These are phyloP conservation scores for Macrophya alboannulata DNA, from an alignment of 2,888 invertebrate genomes.

Conservation along the genomic window DNA sequence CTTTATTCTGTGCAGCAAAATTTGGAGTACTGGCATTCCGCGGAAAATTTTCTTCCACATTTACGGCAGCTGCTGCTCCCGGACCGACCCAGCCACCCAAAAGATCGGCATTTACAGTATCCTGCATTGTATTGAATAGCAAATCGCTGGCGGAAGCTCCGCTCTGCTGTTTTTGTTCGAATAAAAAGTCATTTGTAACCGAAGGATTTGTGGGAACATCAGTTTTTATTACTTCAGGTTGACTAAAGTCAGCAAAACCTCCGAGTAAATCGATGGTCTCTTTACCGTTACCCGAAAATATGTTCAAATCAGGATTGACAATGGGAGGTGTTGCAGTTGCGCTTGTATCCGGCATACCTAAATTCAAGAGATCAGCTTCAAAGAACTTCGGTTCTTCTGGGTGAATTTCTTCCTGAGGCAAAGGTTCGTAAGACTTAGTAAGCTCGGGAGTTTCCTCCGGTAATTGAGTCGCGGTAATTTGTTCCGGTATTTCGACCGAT, in stretches of 20 bases:
- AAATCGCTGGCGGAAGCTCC: conserved; percentile 68
- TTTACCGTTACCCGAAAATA: conserved; percentile 73
- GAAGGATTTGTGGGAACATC: conserved; percentile 42
- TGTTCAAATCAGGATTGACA: conserved; percentile 71
- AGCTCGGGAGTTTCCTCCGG: conserved; percentile 80
- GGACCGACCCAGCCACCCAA: conserved; percentile 80
- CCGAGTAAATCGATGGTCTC: conserved; percentile 74
- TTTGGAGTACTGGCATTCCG: conserved; percentile 81
- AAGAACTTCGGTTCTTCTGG: conserved; percentile 64
- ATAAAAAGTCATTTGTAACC: conserved; percentile 43
- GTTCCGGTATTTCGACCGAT: conserved; percentile 71
- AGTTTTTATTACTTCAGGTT: conserved; percentile 64
- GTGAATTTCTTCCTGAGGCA: conserved; percentile 37
- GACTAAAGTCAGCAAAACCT: conserved; percentile 72
- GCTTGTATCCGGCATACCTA: conserved; percentile 70
- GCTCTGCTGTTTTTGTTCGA: conserved; percentile 49
- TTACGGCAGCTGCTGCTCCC: conserved; percentile 61
- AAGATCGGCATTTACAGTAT: conserved; percentile 80
- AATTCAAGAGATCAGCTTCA: conserved; percentile 78
- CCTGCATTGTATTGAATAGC: conserved; percentile 68
- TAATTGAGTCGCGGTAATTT: conserved; percentile 67
- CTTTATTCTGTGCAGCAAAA: conserved; percentile 82
- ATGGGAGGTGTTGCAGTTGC: conserved; percentile 58
- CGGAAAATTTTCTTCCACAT: conserved; percentile 75
- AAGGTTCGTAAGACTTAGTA: conserved; percentile 25